These are phyloP conservation scores for Helarctos malayanus DNA, from an alignment of 2,797 vertebrate genomes.

Conservation along the genomic window DNA sequence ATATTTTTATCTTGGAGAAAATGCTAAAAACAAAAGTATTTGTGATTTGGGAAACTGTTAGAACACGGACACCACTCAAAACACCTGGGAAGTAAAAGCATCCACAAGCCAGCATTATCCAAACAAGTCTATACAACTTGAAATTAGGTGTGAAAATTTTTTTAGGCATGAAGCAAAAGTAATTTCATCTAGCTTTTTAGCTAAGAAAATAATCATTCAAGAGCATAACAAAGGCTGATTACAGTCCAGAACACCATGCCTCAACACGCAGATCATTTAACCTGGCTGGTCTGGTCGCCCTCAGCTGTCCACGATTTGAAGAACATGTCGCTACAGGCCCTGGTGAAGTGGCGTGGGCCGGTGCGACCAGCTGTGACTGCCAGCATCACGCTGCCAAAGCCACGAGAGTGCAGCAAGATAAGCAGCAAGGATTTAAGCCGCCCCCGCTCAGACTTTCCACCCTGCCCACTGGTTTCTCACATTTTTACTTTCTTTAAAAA, in stretches of 20 bases:
- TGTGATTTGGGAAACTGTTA: slow-evolving; percentile 12
- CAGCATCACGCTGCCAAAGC: neutral
- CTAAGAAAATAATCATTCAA: neutral
- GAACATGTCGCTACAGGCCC: neutral
- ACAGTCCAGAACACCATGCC: neutral
- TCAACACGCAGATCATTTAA: neutral
- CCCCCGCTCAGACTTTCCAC: neutral
- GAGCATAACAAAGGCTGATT: neutral
- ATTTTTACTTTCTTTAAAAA: slow-evolving; percentile 1
- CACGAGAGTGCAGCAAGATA: neutral
- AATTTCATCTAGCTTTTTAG: neutral
- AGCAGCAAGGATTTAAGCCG: neutral
- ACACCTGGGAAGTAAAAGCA: neutral
- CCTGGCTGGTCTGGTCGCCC: neutral
- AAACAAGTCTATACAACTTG: neutral
- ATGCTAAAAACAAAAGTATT: neutral
- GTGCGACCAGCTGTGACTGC: neutral
- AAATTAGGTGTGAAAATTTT: neutral
- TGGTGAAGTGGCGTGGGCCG: neutral
- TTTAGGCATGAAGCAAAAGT: neutral
- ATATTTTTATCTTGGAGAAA: neutral
- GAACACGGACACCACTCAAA: neutral
- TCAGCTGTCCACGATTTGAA: neutral
- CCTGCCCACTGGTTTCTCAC: neutral
- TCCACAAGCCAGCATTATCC: neutral